phyloP scores from a whole-genome alignment of 2,113 vertebrate genomes.

The Corythornis cristatus region DNA sequence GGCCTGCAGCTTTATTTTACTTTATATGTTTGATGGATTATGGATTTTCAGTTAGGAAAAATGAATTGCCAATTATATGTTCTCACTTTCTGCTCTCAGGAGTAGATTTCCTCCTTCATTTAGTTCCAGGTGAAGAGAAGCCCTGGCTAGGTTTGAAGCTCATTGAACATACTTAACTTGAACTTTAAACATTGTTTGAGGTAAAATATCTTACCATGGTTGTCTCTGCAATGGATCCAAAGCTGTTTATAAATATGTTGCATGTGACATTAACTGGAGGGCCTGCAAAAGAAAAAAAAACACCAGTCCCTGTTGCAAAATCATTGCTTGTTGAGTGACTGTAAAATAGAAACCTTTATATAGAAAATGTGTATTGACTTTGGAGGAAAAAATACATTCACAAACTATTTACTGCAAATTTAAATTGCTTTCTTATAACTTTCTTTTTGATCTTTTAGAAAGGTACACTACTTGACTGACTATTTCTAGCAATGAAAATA shows the following conservation, averaged over 20 bases:
- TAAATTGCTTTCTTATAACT: neutral
- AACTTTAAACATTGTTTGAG: neutral
- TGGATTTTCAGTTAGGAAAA: neutral
- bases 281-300: slow-evolving; percentile 74
- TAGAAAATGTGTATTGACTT: neutral
- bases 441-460: neutral
- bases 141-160: neutral
- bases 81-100: neutral
- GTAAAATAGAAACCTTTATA: neutral
- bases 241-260: slow-evolving; percentile 97
- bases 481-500: neutral
- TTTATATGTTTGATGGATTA: neutral
- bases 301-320: neutral
- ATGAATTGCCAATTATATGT: neutral
- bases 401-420: neutral
- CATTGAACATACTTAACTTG: neutral
- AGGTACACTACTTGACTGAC: neutral
- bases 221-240: slow-evolving; percentile 94
- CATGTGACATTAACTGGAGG: slow-evolving; percentile 94
- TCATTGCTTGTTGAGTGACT: neutral
- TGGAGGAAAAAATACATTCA: neutral
- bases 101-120: neutral
- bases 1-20: neutral
- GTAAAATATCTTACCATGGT: slow-evolving; percentile 86
- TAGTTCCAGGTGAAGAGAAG: neutral